Base-by-base conservation (phyloP, 2,797 vertebrate species). In the Scyliorhinus canicula region DNA sequence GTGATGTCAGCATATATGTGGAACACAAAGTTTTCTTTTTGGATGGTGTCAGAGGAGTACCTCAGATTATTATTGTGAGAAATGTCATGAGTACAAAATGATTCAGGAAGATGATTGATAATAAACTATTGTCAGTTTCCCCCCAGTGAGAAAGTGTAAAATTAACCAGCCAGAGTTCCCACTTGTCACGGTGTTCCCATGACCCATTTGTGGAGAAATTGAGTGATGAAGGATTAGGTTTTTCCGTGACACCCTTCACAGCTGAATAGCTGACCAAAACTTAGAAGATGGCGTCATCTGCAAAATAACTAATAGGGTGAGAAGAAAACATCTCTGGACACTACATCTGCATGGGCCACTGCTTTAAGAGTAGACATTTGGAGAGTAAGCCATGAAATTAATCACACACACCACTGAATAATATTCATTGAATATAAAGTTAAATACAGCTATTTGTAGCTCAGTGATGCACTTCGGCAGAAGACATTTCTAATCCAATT, bases 331-430 rank as follows among this genome's bases (percentile, higher is more conserved):
- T 14, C 12, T 40, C 5, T 55, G 50, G 50, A 31, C 11, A 4
- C 8, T 55, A 47, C 21, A 6, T 82, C 79, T 47, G 84, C 9
- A 35, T 31, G 50, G 84, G 26, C 52, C 84, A 85, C 9, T 44
- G 2, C 84, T 55, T 86, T 28, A 55, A 12, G 84, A 47, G 44
- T 47, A 35, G 47, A 55, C 7, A 26, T 55, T 86, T 86, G 79
- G 79, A 26, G 79, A 86, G 28, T 55, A 86, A 55, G 26, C 16
- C 84, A 86, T 55, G 26, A 55, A 86, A 86, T 55, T 35, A 50
- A 12, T 50, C 84, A 86, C 84, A 55, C 84, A 86, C 84, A 55
- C 84, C 84, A 86, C 50, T 86, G 84, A 60, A 90, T 60, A 90
- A 90, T 90, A 55, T 90, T n/a, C 52, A 90, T 55, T 90, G 86